Base-by-base conservation (phyloP, 92 coral and sea anemone species). In the Metridium senile region DNA sequence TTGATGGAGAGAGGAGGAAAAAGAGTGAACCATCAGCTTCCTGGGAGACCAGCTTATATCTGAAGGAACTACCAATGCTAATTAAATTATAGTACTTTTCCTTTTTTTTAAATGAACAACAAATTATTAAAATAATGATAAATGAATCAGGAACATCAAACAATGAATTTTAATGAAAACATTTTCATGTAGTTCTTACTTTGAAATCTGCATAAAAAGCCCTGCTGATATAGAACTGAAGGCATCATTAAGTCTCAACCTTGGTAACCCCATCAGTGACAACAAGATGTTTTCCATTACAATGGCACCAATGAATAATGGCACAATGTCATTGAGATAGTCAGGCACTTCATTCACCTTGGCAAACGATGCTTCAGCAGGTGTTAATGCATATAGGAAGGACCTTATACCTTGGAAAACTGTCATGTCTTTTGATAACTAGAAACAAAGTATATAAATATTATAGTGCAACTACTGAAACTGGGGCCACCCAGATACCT, bases 181-280 rank as follows among this genome's bases (percentile, higher is more conserved):
- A n/a, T n/a, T n/a, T 39, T 4, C 13, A 39, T 54, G 16, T 21
- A 9, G 16, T 54, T 54, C 88, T 76, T 80, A 90, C 97, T 88
- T 93, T 63, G 91, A 66, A 26, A 93, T 64, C 74, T 93, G 97
- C 33, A 85, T 72, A 9, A 91, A 63, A 8, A 78, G 20, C 19
- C 93, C 98, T 10, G 97, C 96, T 29, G 92, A 66, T 23, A 90
- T 0, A 32, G 95, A 90, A 52, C 93, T 93, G 27, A 93, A 70
- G 9, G 85, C 91, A 68, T 93, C 98, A 79, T 90, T 93, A 25
- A 93, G 46, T 74, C 98, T 89, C 21, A 84, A 9, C 32, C 83
- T 81, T 31, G 93, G 88, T 33, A 85, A 52, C 31, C 89, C 87
- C 68, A 68, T 80, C n/a, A 77, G 72, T 56, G 81, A 81, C 26